These are phyloP conservation scores for Bubo blakistoni DNA, from an alignment of 2,113 vertebrate species.

Conservation along the genomic window DNA sequence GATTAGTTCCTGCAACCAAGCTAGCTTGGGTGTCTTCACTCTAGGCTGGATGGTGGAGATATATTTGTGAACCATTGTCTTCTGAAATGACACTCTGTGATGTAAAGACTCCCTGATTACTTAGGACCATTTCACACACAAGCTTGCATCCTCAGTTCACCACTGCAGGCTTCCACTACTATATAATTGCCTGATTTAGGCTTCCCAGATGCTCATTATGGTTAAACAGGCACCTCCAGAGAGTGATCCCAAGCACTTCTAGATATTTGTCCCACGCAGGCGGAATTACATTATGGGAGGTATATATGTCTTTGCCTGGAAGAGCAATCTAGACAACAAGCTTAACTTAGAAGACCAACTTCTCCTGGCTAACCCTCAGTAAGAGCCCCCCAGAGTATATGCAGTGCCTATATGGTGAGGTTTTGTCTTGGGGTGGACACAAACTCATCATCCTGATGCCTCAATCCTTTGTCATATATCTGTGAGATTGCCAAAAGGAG, in stretches of 20 bases:
- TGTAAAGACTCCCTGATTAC: not conserved
- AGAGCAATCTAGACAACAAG: not conserved
- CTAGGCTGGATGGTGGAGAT: not conserved
- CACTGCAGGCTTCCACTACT: not conserved
- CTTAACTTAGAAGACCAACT: not conserved
- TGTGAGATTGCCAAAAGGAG: not conserved
- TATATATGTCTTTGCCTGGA: not conserved
- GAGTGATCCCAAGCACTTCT: not conserved
- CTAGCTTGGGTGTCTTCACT: not conserved
- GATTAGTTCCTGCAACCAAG: not conserved
- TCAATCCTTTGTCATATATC: not conserved
- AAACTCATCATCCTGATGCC: not conserved
- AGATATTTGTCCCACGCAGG: not conserved
- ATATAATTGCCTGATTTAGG: not conserved
- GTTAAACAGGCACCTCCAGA: not conserved
- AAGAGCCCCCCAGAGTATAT: too few species aligned
- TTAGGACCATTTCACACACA: not conserved
- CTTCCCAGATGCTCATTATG: not conserved
- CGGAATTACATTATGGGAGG: not conserved
- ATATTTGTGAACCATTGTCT: not conserved
- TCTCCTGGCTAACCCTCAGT: not conserved
- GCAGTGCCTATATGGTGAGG: not conserved
- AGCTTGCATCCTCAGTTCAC: not conserved
- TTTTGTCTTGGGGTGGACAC: not conserved
- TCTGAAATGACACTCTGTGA: not conserved